Percentiles rank a stretch among this genome's conserved stretches.
phyloP scores from a whole-genome alignment of 2,797 vertebrate species.

The Lutjanus argentimaculatus region DNA sequence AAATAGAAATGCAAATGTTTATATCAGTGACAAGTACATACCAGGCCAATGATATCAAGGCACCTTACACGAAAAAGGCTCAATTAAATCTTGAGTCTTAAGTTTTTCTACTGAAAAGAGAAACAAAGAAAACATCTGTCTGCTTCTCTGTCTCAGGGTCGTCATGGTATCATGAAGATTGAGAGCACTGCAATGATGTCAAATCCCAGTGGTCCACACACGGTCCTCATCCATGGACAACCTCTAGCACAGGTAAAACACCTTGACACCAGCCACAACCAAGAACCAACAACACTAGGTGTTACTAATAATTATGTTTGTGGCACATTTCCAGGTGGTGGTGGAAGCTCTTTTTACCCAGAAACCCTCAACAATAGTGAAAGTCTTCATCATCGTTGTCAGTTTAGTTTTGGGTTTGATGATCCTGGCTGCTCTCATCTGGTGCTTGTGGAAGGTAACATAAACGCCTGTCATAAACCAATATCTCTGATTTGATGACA shows the following conservation, averaged over 20 bases:
- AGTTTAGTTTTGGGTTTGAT: slow-evolving; percentile 89
- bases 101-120: neutral
- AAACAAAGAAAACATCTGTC: neutral
- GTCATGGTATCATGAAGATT: slow-evolving; percentile 87
- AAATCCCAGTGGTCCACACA: slow-evolving; percentile 84
- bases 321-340: slow-evolving; percentile 83
- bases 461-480: neutral
- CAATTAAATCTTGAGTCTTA: no score
- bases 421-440: slow-evolving; percentile 90
- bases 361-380: slow-evolving; percentile 85
- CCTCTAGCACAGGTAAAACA: slow-evolving; percentile 79
- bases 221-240: slow-evolving; percentile 82
- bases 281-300: neutral
- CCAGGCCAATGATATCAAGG: neutral
- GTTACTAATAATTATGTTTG: neutral
- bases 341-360: slow-evolving; percentile 91
- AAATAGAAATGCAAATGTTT: neutral
- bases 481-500: neutral
- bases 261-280: neutral
- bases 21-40: no score
- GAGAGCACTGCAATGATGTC: slow-evolving; percentile 85
- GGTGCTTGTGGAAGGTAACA: slow-evolving; percentile 92
- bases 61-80: neutral
- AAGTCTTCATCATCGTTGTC: slow-evolving; percentile 87
- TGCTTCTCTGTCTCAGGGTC: slow-evolving; percentile 85